Evolutionary conservation across 2,113 vertebrate species (phyloP).

Genomic region (Sciurus niger): DNA sequence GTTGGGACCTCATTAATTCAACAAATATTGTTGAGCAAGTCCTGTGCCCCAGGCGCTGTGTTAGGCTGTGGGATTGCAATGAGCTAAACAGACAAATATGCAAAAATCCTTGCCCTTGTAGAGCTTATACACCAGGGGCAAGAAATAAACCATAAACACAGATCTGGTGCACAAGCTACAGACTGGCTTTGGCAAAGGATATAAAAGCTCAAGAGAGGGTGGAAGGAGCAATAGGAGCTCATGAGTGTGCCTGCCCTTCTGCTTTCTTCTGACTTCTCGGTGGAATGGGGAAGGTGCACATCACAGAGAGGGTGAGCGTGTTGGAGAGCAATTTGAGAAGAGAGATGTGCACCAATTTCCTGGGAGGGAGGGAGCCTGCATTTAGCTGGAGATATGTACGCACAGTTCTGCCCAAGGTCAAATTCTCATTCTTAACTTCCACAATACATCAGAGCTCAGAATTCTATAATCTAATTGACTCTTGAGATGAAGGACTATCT

Average conservation of each 20-base stretch:
- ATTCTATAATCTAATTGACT: not conserved
- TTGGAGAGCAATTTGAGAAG: not conserved
- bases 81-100: not conserved
- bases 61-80: not conserved
- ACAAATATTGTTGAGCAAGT: not conserved
- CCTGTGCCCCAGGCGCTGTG: not conserved
- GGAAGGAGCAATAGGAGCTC: fast-evolving
- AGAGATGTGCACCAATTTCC: not conserved
- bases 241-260: not conserved
- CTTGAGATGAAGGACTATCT: not conserved
- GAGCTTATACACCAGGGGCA: not conserved
- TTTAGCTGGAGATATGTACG: not conserved
- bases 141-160: not conserved
- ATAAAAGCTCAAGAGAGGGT: fast-evolving
- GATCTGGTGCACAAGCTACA: too few species aligned
- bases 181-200: fast-evolving
- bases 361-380: not conserved
- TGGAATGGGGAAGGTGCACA: not conserved
- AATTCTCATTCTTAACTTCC: not conserved
- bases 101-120: not conserved
- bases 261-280: not conserved
- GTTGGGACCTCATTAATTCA: not conserved
- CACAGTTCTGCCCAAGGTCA: not conserved
- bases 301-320: not conserved
- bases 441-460: not conserved